Base-by-base conservation (phyloP, 2,113 vertebrate species). In the Pitta sordida region DNA sequence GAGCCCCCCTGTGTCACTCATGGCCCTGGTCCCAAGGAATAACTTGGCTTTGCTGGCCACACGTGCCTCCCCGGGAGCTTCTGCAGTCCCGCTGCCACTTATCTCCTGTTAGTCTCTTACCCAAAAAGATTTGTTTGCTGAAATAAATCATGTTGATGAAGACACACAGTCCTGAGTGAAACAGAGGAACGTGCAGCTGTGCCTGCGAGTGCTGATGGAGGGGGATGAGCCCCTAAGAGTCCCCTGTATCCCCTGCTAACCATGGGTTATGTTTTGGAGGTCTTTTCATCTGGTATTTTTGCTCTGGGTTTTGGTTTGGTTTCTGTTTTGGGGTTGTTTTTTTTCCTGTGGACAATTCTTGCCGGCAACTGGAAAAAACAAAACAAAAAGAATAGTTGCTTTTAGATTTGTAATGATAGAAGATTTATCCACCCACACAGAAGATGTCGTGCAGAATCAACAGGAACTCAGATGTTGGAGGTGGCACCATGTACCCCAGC, bases 31-130 rank as follows among this genome's bases (percentile, higher is more conserved):
- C 49, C 73, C 77, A 13, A 15, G 46, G 21, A 51, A 55, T 10
- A 46, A 27, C 34, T 27, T 49, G 1, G 0, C 12, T 89, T 69
- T 12, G n/a, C 52, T 2, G 29, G 76, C 18, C 48, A 11, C 14
- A 16, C 0, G 3, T 23, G 53, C 26, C 58, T 64, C 60, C 51
- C 0, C 0, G 29, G 53, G 71, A 79, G 79, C 30, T 67, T 12
- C 67, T 34, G 22, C 67, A 7, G 16, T 36, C 75, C 39, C 0
- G 0, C 51, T 24, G 34, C 56, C 46, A 5, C 63, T 46, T 51
- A 68, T 12, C n/a, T 81, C 52, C 68, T 7, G 0, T 12, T 8
- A 41, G 63, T 13, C 37, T 51, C 70, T 49, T 43, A 49, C 15
- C 26, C 56, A 77, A 11, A 53, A 43, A 22, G 36, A 15, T 56